A percentile compares a stretch with the other conserved stretches of the same genome.
These are phyloP conservation scores for Heliconius ethilla DNA, from an alignment of 2,888 invertebrate genomes.

Conservation along the genomic window DNA sequence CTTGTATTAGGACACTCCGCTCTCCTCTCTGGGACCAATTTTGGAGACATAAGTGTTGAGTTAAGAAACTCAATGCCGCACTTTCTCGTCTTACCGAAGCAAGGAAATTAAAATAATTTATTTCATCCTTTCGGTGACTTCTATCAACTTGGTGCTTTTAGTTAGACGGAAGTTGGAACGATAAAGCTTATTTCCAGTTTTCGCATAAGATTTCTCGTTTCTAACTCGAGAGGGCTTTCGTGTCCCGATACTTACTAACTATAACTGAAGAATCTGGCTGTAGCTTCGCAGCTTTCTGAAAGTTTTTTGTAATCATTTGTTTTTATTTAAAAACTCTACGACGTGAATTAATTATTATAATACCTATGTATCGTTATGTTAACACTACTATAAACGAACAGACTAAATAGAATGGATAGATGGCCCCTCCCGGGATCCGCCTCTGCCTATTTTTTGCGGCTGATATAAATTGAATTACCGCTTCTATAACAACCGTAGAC, in stretches of 20 bases:
- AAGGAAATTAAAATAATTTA: no score
- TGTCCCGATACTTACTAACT: slow-evolving; percentile 21
- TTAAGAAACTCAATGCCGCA: no score
- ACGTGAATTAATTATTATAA: background rate
- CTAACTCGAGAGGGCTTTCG: slow-evolving; percentile 21
- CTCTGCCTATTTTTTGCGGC: slow-evolving; percentile 28
- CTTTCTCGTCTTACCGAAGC: no score
- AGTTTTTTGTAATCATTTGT: background rate
- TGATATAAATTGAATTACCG: slow-evolving; percentile 32
- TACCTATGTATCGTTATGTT: background rate
- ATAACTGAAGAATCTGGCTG: slow-evolving; percentile 7
- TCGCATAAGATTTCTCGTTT: slow-evolving; percentile 14
- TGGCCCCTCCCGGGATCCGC: slow-evolving; percentile 20
- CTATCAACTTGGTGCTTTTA: background rate
- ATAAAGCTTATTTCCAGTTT: slow-evolving; percentile 13
- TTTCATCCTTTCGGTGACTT: background rate
- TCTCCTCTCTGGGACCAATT: no score
- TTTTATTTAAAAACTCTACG: background rate
- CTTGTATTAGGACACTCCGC: no score
- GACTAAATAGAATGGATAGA: background rate
- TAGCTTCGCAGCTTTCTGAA: background rate
- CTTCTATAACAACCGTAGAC: background rate
- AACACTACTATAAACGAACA: background rate
- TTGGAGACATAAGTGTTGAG: no score
- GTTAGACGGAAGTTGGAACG: background rate